A percentile compares a stretch with the other conserved stretches of the same genome.
phyloP scores from a whole-genome alignment of 2,888 invertebrate genomes.

The Lasioglossum zephyrum region DNA sequence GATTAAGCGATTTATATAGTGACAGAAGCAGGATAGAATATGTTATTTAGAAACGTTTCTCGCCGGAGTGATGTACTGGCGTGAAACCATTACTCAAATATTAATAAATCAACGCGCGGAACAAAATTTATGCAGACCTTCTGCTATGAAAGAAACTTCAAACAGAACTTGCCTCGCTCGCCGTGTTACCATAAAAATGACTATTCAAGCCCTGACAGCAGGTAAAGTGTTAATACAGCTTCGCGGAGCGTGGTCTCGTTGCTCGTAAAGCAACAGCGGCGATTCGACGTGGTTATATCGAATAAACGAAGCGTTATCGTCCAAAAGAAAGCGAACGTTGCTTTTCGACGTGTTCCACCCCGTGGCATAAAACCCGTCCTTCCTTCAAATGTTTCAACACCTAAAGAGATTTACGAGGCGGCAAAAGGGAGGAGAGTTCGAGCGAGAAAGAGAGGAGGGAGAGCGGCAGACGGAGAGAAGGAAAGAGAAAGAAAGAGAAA shows the following conservation, averaged over 20 bases:
- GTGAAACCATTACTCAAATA: not conserved
- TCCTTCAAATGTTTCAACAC: constrained; percentile 73
- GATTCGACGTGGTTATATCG: not conserved
- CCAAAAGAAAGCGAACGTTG: not conserved
- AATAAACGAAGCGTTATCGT: constrained; percentile 31
- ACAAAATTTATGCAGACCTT: not conserved
- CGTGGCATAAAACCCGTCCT: constrained; percentile 44
- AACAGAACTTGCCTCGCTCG: not conserved
- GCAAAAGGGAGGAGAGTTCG: constrained; percentile 45
- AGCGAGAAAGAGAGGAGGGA: constrained; percentile 22
- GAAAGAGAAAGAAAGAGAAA: constrained; percentile 26
- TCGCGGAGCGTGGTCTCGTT: not conserved
- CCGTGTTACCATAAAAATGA: not conserved
- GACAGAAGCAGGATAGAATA: not conserved
- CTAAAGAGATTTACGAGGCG: constrained; percentile 79
- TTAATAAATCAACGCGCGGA: not conserved
- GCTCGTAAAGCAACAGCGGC: not conserved
- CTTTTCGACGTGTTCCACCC: constrained; percentile 35
- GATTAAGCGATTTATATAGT: not conserved
- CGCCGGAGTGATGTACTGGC: not conserved
- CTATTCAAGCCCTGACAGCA: not conserved
- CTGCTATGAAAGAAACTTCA: not conserved
- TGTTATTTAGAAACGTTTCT: not conserved
- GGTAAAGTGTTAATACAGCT: constrained; percentile 1
- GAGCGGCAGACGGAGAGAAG: constrained; percentile 19